phyloP scores from a whole-genome alignment of 2,113 vertebrate genomes.

The Triplophysa tibetana region DNA sequence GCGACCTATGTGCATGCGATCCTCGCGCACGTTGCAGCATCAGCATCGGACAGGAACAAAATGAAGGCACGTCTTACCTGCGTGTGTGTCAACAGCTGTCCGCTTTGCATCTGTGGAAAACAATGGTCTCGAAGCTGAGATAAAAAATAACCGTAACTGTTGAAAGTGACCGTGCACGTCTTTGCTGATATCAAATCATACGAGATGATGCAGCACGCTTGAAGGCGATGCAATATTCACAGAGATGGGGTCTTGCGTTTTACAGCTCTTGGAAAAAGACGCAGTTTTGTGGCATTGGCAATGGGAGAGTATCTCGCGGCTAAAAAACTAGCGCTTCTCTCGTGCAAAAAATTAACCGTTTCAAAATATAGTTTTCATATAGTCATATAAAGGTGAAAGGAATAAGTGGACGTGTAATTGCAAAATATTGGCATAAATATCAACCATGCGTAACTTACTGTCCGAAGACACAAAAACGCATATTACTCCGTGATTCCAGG shows the following conservation, averaged over 20 bases:
- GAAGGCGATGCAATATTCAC: slow-evolving; percentile 4
- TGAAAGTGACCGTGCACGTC: slow-evolving; percentile 9
- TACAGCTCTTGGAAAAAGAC: slow-evolving; percentile 35
- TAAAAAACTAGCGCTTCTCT: background rate
- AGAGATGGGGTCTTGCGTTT: slow-evolving; percentile 32
- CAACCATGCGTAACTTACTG: slow-evolving; percentile 9
- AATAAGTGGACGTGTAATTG: background rate
- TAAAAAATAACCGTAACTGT: background rate
- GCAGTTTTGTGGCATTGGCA: slow-evolving; percentile 28
- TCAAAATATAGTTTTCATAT: slow-evolving; percentile 26
- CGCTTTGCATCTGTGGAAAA: slow-evolving; percentile 5
- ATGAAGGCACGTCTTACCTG: slow-evolving; percentile 59
- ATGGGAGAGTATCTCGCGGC: background rate
- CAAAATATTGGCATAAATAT: slow-evolving; percentile 12
- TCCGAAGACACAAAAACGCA: background rate
- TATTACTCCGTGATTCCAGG: slow-evolving; percentile 26
- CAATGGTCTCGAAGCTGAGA: background rate
- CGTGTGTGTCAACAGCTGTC: slow-evolving; percentile 40
- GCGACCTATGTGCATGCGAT: slow-evolving; percentile 43
- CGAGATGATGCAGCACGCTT: slow-evolving; percentile 23
- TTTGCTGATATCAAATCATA: slow-evolving; percentile 15
- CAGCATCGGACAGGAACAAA: slow-evolving; percentile 43
- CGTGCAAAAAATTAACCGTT: background rate
- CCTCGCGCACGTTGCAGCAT: slow-evolving; percentile 38
- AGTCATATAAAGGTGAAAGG: slow-evolving; percentile 11